Base-by-base conservation (phyloP, 2,113 vertebrate species). In the Typhlomys cinereus region DNA sequence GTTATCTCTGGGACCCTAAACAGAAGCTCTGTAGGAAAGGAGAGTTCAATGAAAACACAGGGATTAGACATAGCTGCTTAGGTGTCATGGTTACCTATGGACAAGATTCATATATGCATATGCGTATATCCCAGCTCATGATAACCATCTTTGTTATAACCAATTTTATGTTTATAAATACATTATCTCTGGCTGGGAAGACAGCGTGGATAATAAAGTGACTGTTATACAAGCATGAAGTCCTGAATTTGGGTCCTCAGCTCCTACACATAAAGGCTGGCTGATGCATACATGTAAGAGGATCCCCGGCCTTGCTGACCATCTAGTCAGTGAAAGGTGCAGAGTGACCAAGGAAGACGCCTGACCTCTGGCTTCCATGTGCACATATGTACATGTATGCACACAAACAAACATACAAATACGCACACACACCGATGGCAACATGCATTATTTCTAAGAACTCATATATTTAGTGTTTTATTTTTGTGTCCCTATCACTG, bases 101-200 rank as follows among this genome's bases (percentile, higher is more conserved):
- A 74, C 71, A 85, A 39, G 70, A 97, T 94, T 95, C 69, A 88
- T 59, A 89, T 91, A 95, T 75, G 83, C 71, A 92, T 11, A 76
- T 92, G 92, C 96, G 94, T 97, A 70, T 94, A 94, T 97, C 97
- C 95, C 95, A 96, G 97, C 96, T 96, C 93, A 95, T 96, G 93
- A 96, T 50, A 61, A 96, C 96, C 97, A 95, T 97, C 96, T 97
- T 98, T 97, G 96, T 97, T 97, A 96, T 97, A 97, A 98, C 94
- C 96, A 97, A 97, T 98, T 98, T 97, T 97, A 95, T 97, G 96
- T 98, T 98, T 97, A 97, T 97, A 97, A 96, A 97, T 95, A 95
- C 97, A 97, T 97, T 97, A 97, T 97, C 96, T 97, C 96, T 96
- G 94, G n/a, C n/a, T n/a, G n/a, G n/a, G n/a, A n/a, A n/a, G n/a